Evolutionary conservation across 2,888 invertebrate genomes (phyloP), one percentile per base, ranked within the genome.

Genomic region (Pteria penguin): DNA sequence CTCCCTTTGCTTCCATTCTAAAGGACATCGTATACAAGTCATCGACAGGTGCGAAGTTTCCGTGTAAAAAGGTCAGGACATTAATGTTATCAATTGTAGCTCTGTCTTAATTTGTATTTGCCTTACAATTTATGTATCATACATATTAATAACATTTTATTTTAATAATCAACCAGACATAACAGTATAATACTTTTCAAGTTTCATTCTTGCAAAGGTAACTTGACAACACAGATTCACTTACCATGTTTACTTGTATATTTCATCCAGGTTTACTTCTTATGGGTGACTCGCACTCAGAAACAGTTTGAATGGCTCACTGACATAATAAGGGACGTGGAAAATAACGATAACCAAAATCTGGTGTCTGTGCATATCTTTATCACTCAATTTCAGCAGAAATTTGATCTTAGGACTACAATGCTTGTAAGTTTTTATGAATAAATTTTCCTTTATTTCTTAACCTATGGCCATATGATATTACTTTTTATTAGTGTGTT

Each of bases 251-350:
- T 22, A 57, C 24, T 57, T 57, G n/a, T 18, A 57, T 57, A 18
- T 57, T 36, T 14, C 45, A 36, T 36, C 5, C 85, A 94, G 94
- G 93, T 94, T 1, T 94, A 94, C 87, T 95, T 95, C 85, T 89
- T 94, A 58, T 95, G 94, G 94, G 93, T 94, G 45, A 94, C 94
- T 0, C 90, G 93, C 79, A 94, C 94, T 2, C 94, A 95, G 88
- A 94, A 93, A 83, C 94, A 94, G 84, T 95, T 94, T 87, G 94
- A 95, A 90, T 95, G 95, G 94, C 88, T 95, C 85, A 93, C 94
- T 1, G 94, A 95, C 83, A 94, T 95, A 72, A 93, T 95, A 45
- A 89, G 94, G 76, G 94, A 94, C 62, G 93, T 94, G 2, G 94
- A 95, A 88, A 89, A 90, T 33, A 90, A 89, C 29, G 94, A 94